Evolutionary conservation across 1,140 invertebrate genomes (phyloP).

Genomic region (Harpegnathos saltator): DNA sequence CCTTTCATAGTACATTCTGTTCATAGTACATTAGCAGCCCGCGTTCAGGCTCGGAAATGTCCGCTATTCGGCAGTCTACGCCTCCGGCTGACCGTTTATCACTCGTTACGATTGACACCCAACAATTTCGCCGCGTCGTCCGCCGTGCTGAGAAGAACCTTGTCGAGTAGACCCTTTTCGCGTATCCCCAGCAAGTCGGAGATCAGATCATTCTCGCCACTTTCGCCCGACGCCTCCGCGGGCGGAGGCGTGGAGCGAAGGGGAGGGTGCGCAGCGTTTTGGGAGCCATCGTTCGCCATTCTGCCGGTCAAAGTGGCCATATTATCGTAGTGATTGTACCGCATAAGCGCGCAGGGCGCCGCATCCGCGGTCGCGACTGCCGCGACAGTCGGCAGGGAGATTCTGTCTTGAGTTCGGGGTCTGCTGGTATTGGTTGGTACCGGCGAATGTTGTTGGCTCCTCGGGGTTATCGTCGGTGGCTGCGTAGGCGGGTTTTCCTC

Average conservation of each 20-base stretch:
- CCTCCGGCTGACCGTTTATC: slow-evolving; percentile 36
- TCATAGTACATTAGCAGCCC: no score
- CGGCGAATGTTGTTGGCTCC: slow-evolving; percentile 77
- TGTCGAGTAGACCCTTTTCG: slow-evolving; percentile 94
- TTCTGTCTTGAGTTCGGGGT: slow-evolving; percentile 75
- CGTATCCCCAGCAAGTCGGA: slow-evolving; percentile 95
- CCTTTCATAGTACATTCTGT: no score
- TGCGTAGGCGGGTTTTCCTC: slow-evolving; percentile 81
- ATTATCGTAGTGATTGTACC: slow-evolving; percentile 83
- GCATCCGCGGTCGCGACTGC: slow-evolving; percentile 81
- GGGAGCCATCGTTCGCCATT: slow-evolving; percentile 84
- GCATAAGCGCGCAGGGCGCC: slow-evolving; percentile 79
- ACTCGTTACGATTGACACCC: slow-evolving; percentile 89
- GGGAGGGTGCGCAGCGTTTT: slow-evolving; percentile 70
- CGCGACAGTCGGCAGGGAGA: slow-evolving; percentile 80
- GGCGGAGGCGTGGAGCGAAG: slow-evolving; percentile 76
- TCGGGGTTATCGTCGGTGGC: slow-evolving; percentile 85
- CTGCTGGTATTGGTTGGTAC: slow-evolving; percentile 68
- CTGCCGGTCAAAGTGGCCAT: slow-evolving; percentile 85
- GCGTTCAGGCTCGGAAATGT: no score
- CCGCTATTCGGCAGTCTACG: no score
- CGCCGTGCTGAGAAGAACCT: slow-evolving; percentile 92
- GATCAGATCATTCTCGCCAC: slow-evolving; percentile 91
- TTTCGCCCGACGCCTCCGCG: slow-evolving; percentile 83
- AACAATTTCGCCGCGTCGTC: slow-evolving; percentile 95